These are phyloP conservation scores for Laothoe populi DNA, from an alignment of 2,888 invertebrate genomes.

Conservation along the genomic window DNA sequence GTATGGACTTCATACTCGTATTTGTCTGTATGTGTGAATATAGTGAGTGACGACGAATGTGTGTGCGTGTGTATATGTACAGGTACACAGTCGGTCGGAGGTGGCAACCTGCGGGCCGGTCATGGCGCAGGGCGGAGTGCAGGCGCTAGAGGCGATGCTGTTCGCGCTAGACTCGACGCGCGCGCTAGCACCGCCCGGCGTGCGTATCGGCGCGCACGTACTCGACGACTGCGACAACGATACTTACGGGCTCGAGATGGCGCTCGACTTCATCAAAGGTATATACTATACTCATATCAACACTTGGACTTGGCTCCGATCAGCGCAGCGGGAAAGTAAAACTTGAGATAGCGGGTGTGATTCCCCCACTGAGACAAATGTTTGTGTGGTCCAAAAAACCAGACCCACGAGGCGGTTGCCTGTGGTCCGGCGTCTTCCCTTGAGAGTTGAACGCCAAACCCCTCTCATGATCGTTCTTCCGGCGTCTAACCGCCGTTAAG, in stretches of 20 bases:
- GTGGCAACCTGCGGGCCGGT: slow-evolving; percentile 92
- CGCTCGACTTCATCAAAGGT: slow-evolving; percentile 96
- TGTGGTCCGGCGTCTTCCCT: no score
- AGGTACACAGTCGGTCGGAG: slow-evolving; percentile 92
- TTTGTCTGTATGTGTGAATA: slow-evolving; percentile 13
- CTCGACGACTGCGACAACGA: slow-evolving; percentile 97
- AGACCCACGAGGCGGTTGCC: no score
- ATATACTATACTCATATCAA: not conserved
- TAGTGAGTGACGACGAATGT: not conserved
- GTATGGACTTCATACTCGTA: no score
- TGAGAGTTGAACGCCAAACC: no score
- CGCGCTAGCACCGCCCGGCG: slow-evolving; percentile 87
- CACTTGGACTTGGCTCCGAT: no score
- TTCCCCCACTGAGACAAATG: no score
- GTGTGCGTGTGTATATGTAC: slow-evolving; percentile 23
- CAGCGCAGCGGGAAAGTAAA: no score
- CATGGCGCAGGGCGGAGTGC: slow-evolving; percentile 95
- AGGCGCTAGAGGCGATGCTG: slow-evolving; percentile 95
- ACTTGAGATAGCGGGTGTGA: no score
- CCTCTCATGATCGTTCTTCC: no score
- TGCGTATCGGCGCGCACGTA: slow-evolving; percentile 92
- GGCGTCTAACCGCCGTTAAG: no score
- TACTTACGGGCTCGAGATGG: slow-evolving; percentile 96
- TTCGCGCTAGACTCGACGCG: slow-evolving; percentile 92
- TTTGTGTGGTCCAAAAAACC: no score